Base-by-base conservation (phyloP, 53 echinoderm and acorn worm genomes). In the Echinarachnius parma region DNA sequence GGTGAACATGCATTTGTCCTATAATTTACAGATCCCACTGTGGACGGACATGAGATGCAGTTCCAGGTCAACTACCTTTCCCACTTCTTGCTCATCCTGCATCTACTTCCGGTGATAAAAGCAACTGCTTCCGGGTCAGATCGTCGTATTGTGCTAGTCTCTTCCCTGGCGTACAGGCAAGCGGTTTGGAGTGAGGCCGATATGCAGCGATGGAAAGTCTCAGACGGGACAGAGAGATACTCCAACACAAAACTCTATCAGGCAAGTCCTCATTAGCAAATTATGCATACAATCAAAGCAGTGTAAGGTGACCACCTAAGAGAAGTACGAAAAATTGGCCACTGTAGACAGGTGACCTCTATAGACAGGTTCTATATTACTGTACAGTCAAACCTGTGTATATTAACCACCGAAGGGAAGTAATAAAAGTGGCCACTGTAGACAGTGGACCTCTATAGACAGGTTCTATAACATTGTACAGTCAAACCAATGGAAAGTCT, bases 1-100 rank as follows among this genome's bases (percentile, higher is more conserved):
- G n/a, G n/a, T n/a, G n/a, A n/a, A n/a, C n/a, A n/a, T n/a, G n/a
- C n/a, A n/a, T n/a, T n/a, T 44, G 0, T 13, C 16, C 45, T 0
- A n/a, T 21, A 19, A 4, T n/a, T 49, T 50, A 4, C 23, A 57
- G 57, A 57, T 5, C 57, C 28, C 5, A 57, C 57, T 10, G 57
- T 28, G 2, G 90, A 90, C 76, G 77, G 86, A 5, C 79, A 66
- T 48, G 90, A 90, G 75, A 53, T 20, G 1, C 79, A 86, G 4
- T 86, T 90, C 49, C 91, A 91, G 69, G 82, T 91, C 52, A 91
- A 91, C 75, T 91, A 91, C 37, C 64, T 91, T 9, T 87, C 90
- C 1, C 90, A 90, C 44, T 76, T 90, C 62, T 80, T 90, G 25
- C 54, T 90, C 48, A 81, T 65, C 10, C 39, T 90, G 13, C 86